A percentile compares a stretch with the other conserved stretches of the same genome.
Conservation (phyloP, 2,113 vertebrate species). For the Daphoenositta chrysoptera region DNA sequence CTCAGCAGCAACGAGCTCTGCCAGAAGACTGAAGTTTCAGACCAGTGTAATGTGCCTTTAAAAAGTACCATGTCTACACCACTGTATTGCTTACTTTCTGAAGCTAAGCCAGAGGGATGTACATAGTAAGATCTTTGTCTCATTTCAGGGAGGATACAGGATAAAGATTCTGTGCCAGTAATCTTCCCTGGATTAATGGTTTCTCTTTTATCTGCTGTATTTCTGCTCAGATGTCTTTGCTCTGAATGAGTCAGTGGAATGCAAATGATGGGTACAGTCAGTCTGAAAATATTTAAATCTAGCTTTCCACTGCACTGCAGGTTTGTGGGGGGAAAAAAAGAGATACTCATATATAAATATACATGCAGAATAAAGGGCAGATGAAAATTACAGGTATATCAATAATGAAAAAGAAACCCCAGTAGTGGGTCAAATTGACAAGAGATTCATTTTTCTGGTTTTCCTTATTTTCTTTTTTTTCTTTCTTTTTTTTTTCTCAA, state of each 20-base stretch:
- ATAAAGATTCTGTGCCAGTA: constrained; percentile 98
- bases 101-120: constrained; percentile 81
- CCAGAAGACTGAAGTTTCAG: constrained; percentile 33
- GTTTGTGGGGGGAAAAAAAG: constrained; percentile 62
- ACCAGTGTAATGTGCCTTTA: constrained; percentile 68
- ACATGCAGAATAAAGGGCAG: constrained; percentile 57
- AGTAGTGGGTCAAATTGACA: constrained; percentile 66
- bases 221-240: constrained; percentile 97
- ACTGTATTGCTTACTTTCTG: constrained; percentile 76
- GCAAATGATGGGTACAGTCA: constrained; percentile 87
- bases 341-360: constrained; percentile 25
- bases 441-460: constrained; percentile 60
- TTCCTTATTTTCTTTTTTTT: neutral
- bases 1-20: neutral
- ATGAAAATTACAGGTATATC: constrained; percentile 71
- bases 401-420: constrained; percentile 19
- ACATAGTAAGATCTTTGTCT: constrained; percentile 84
- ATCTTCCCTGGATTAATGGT: constrained; percentile 99
- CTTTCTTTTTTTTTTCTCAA: neutral
- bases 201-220: constrained; percentile 99
- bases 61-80: constrained; percentile 65
- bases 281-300: constrained; percentile 84
- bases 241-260: constrained; percentile 94
- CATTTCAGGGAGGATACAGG: constrained; percentile 83
- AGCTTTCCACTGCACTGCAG: constrained; percentile 80